Conservation (phyloP, 2,113 vertebrate genomes). For the Silurus asotus region DNA sequence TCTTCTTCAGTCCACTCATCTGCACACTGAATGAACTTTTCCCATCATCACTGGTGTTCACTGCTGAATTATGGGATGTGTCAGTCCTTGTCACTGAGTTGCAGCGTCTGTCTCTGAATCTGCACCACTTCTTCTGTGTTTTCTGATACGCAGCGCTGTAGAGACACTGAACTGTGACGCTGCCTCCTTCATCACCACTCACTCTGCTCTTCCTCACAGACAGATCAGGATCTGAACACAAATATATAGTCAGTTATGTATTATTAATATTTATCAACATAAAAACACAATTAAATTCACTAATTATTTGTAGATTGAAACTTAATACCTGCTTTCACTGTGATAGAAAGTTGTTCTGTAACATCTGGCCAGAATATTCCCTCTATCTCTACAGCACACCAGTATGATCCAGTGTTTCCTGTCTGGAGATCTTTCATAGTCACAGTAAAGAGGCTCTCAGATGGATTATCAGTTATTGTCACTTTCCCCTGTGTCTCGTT, state of each 20-base stretch:
- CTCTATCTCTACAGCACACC: conserved; percentile 11
- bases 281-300: too few relatives aligned
- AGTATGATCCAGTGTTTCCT: not conserved
- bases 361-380: not conserved
- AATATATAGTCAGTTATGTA: not conserved
- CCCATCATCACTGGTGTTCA: not conserved
- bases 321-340: conserved; percentile 11
- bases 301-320: not conserved
- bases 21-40: not conserved
- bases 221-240: not conserved
- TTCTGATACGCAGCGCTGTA: conserved; percentile 25
- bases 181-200: conserved; percentile 30
- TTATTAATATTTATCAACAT: not conserved
- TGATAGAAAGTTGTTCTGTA: not conserved
- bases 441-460: conserved; percentile 43
- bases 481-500: not conserved
- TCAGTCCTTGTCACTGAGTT: too few relatives aligned
- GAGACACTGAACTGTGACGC: conserved; percentile 44
- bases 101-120: too few relatives aligned
- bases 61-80: conserved; percentile 14
- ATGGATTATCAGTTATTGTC: conserved; percentile 37
- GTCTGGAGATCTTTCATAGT: conserved; percentile 10
- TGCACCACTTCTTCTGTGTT: not conserved
- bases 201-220: conserved; percentile 19
- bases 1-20: conserved; percentile 5